Evolutionary conservation across 2,888 invertebrate genomes (phyloP).

Genomic region (Erebia ligea): DNA sequence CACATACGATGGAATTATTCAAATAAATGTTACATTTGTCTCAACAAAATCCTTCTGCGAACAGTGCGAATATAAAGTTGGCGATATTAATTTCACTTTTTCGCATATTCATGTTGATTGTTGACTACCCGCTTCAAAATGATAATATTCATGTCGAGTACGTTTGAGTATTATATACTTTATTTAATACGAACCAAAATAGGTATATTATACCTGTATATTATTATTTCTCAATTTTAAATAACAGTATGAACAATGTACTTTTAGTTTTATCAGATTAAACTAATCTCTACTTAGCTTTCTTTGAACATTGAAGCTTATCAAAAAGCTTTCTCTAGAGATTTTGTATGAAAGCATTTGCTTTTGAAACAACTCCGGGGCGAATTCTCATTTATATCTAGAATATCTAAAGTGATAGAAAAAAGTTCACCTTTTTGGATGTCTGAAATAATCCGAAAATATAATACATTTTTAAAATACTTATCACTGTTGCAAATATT

Average conservation of each 20-base stretch:
- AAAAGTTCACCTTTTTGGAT: background rate
- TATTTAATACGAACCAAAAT: background rate
- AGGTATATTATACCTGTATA: background rate
- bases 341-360: slow-evolving; percentile 3
- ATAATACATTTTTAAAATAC: background rate
- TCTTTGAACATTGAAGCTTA: slow-evolving; percentile 14
- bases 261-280: background rate
- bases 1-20: slow-evolving; percentile 34
- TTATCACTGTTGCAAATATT: background rate
- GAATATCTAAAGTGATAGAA: background rate
- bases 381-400: background rate
- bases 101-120: slow-evolving; percentile 39
- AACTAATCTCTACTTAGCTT: slow-evolving; percentile 7
- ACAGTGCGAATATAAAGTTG: slow-evolving; percentile 37
- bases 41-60: slow-evolving; percentile 35
- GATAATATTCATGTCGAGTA: background rate
- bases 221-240: background rate
- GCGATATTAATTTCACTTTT: slow-evolving; percentile 42
- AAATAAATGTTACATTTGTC: slow-evolving; percentile 37
- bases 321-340: slow-evolving; percentile 7
- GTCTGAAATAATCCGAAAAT: background rate
- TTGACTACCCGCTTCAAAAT: slow-evolving; percentile 14
- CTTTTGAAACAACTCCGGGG: background rate
- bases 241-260: background rate
- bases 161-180: background rate